phyloP scores from a whole-genome alignment of 37 sponge, comb jelly and placozoan species.

The Aphrocallistes beatrix region DNA sequence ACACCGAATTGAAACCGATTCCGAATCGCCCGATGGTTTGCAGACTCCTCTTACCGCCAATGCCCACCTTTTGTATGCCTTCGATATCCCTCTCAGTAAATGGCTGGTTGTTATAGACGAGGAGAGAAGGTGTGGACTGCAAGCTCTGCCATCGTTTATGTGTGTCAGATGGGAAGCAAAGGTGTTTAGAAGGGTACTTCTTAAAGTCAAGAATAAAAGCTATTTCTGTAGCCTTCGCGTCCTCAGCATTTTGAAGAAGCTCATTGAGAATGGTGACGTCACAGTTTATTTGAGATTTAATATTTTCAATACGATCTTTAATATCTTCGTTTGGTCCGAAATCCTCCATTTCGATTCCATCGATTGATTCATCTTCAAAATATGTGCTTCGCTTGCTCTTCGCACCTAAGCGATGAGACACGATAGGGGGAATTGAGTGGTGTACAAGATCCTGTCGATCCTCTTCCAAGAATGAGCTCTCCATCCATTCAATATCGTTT shows the following conservation, averaged over 20 bases:
- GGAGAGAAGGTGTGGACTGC: conserved; percentile 42
- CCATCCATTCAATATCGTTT: conserved; percentile 1
- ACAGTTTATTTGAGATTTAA: conserved; percentile 38
- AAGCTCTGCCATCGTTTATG: conserved; percentile 31
- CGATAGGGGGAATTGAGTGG: not conserved
- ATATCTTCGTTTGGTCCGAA: conserved; percentile 62
- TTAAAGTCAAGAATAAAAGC: conserved; percentile 49
- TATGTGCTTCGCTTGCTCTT: conserved; percentile 7
- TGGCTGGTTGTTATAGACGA: conserved; percentile 55
- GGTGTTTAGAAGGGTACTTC: not conserved
- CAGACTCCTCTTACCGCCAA: conserved; percentile 45
- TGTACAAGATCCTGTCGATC: not conserved
- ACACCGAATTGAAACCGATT: conserved; percentile 78
- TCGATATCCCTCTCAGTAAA: conserved; percentile 50
- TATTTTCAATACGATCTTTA: conserved; percentile 44
- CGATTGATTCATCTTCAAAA: not conserved
- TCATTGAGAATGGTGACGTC: conserved; percentile 52
- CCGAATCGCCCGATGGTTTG: conserved; percentile 67
- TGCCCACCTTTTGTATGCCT: conserved; percentile 59
- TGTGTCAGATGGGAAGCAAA: conserved; percentile 23
- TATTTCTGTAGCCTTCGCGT: conserved; percentile 58
- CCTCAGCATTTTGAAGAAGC: conserved; percentile 70
- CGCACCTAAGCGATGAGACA: not conserved
- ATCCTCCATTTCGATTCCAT: conserved; percentile 21
- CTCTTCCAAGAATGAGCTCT: not conserved